phyloP scores from a whole-genome alignment of 1,140 invertebrate species.

The Drosophila quadrilineata region DNA sequence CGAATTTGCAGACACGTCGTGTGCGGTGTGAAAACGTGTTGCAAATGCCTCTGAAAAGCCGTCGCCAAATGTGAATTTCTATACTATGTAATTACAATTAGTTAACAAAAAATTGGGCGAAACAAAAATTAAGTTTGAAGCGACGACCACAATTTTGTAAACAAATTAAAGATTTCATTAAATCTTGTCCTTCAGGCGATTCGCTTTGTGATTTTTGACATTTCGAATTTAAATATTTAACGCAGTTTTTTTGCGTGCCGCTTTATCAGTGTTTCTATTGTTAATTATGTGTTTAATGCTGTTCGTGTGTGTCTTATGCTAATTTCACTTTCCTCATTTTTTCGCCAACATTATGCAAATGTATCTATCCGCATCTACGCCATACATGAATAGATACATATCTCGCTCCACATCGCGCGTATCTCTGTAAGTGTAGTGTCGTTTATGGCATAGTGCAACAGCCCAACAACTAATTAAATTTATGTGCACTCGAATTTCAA shows the following conservation, averaged over 20 bases:
- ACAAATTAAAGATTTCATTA: constrained; percentile 3
- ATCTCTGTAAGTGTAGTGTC: constrained; percentile 52
- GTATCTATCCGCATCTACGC: constrained; percentile 10
- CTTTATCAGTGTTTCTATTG: constrained; percentile 26
- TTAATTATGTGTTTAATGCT: constrained; percentile 37
- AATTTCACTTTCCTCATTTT: constrained; percentile 27
- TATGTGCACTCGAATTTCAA: constrained; percentile 41
- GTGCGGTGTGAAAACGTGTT: constrained; percentile 17
- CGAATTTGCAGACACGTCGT: constrained; percentile 27
- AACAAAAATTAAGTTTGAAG: too few relatives aligned
- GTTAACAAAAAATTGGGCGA: background rate
- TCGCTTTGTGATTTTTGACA: too few relatives aligned
- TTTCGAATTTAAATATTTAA: constrained; percentile 12
- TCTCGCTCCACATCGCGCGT: too few relatives aligned
- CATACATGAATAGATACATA: constrained; percentile 18
- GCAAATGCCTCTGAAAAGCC: constrained; percentile 54
- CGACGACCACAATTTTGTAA: too few relatives aligned
- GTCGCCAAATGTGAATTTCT: constrained; percentile 49
- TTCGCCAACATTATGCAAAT: constrained; percentile 55
- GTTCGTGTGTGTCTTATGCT: constrained; percentile 41
- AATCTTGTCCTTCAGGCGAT: constrained; percentile 3
- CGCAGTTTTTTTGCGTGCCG: constrained; percentile 11
- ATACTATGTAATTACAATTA: background rate
- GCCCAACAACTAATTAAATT: constrained; percentile 27
- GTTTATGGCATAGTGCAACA: constrained; percentile 42